Percentiles rank a stretch among this genome's conserved stretches.
phyloP scores from a whole-genome alignment of 2,888 invertebrate genomes.

The Dicranocentrus wangi region DNA sequence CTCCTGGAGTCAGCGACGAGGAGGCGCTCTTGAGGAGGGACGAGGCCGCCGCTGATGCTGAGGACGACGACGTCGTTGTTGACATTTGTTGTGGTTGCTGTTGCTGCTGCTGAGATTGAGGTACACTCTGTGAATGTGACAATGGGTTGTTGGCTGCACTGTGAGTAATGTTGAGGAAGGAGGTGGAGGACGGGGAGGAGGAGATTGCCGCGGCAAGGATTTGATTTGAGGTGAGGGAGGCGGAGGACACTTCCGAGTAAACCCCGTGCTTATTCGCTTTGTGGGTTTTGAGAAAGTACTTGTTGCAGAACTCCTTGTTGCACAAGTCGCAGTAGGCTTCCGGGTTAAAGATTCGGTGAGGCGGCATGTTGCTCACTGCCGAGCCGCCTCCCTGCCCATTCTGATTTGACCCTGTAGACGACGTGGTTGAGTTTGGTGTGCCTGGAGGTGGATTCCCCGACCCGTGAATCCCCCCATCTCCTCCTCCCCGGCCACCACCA shows the following conservation, averaged over 20 bases:
- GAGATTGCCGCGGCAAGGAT: slow-evolving; percentile 63
- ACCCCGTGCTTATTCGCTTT: slow-evolving; percentile 98
- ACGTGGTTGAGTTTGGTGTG: slow-evolving; percentile 66
- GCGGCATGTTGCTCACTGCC: slow-evolving; percentile 66
- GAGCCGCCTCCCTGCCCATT: slow-evolving; percentile 53
- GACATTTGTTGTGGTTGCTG: slow-evolving; percentile 46
- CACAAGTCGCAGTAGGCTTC: slow-evolving; percentile 98
- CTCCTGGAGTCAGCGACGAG: slow-evolving; percentile 31
- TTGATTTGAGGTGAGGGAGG: slow-evolving; percentile 53
- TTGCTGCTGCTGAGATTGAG: too few relatives aligned
- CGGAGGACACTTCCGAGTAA: slow-evolving; percentile 79
- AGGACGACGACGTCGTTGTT: slow-evolving; percentile 51
- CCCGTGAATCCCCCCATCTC: slow-evolving; percentile 6
- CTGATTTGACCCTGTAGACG: slow-evolving; percentile 68
- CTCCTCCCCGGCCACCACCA: neutral
- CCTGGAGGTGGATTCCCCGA: slow-evolving; percentile 50
- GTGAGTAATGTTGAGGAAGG: slow-evolving; percentile 53
- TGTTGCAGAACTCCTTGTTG: slow-evolving; percentile 99
- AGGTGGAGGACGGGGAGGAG: slow-evolving; percentile 55
- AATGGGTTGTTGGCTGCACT: slow-evolving; percentile 36
- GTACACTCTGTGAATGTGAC: slow-evolving; percentile 49
- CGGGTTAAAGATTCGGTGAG: slow-evolving; percentile 88
- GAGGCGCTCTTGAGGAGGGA: slow-evolving; percentile 11
- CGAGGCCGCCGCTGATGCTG: slow-evolving; percentile 26
- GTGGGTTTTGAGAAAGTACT: slow-evolving; percentile 97